Evolutionary conservation across 1,140 invertebrate genomes (phyloP).

Genomic region (Dufourea novaeangliae): DNA sequence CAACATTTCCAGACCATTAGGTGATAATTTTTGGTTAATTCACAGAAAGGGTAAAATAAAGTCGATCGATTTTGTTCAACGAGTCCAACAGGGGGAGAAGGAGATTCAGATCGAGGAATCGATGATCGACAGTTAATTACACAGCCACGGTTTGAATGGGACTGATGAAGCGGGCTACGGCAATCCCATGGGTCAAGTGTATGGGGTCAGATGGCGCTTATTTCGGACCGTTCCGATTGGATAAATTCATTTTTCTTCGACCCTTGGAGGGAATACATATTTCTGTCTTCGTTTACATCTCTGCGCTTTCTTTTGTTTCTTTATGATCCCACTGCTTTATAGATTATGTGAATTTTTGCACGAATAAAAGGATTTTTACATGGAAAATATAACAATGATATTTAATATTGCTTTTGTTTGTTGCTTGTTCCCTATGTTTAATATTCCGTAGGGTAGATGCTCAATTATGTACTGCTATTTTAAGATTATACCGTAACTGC

Average conservation of each 20-base stretch:
- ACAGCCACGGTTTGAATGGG: neutral
- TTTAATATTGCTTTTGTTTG: too few species aligned
- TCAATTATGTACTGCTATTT: too few species aligned
- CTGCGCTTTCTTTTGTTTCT: slow-evolving; percentile 22
- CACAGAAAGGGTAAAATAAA: neutral
- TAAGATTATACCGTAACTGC: too few species aligned
- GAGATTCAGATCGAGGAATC: neutral
- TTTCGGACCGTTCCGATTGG: slow-evolving; percentile 39
- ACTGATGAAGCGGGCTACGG: slow-evolving; percentile 24
- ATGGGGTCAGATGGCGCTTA: slow-evolving; percentile 51
- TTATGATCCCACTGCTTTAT: neutral
- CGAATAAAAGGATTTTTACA: neutral
- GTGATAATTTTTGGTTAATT: neutral
- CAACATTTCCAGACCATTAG: neutral
- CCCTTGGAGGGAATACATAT: neutral
- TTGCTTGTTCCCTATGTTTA: too few species aligned
- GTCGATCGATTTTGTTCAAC: neutral
- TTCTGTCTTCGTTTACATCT: neutral
- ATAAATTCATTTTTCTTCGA: slow-evolving; percentile 1
- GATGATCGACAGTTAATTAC: slow-evolving; percentile 6
- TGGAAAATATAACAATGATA: too few species aligned
- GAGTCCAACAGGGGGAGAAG: neutral
- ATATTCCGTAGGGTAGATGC: too few species aligned
- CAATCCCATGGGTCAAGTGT: slow-evolving; percentile 2
- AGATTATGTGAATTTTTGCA: neutral